These are phyloP conservation scores for Parnassius glacialis DNA, from an alignment of 2,888 invertebrate genomes.

Conservation along the genomic window DNA sequence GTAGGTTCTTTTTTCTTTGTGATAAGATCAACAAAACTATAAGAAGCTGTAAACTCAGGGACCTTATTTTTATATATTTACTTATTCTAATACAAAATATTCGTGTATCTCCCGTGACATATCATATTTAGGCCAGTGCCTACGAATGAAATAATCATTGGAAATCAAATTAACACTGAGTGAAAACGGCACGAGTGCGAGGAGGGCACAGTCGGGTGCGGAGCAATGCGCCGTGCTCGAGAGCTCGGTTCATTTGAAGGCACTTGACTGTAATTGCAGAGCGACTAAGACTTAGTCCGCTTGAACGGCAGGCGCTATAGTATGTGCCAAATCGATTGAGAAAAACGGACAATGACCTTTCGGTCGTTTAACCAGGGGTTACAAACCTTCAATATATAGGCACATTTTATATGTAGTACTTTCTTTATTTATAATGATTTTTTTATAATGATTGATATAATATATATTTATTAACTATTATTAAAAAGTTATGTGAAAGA, in stretches of 20 bases:
- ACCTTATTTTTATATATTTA: slow-evolving; percentile 19
- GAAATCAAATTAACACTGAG: slow-evolving; percentile 66
- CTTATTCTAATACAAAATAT: background rate
- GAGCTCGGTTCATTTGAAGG: slow-evolving; percentile 79
- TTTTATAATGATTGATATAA: no score
- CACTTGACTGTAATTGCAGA: slow-evolving; percentile 80
- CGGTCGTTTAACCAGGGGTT: no score
- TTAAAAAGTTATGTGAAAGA: no score
- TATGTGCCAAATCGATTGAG: no score
- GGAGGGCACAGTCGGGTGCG: slow-evolving; percentile 66
- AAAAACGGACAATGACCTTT: no score
- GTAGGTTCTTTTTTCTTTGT: slow-evolving; percentile 49
- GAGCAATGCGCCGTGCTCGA: slow-evolving; percentile 78
- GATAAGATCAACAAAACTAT: slow-evolving; percentile 45
- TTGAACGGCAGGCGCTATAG: slow-evolving; percentile 63
- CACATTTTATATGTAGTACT: no score
- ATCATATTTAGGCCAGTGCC: slow-evolving; percentile 18
- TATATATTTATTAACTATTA: no score
- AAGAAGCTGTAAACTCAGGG: slow-evolving; percentile 10
- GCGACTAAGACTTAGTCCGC: slow-evolving; percentile 71
- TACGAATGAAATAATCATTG: slow-evolving; percentile 49
- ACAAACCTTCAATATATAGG: no score
- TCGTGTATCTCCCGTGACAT: background rate
- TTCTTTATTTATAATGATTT: no score
- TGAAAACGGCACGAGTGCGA: slow-evolving; percentile 54